Evolutionary conservation across 2,113 vertebrate genomes (phyloP).

Genomic region (Chunga burmeisteri): DNA sequence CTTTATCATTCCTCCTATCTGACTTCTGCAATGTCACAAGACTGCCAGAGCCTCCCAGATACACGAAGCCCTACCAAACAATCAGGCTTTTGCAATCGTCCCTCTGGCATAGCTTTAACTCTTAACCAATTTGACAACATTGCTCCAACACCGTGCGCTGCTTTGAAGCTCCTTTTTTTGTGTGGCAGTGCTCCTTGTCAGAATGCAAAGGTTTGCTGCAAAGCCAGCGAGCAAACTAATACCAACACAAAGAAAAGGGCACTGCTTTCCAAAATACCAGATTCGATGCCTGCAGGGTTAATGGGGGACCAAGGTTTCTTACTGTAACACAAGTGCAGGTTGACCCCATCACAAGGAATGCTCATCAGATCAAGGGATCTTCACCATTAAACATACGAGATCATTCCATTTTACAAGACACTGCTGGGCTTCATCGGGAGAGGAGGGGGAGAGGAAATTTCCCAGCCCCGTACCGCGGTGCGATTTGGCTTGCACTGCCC

Average conservation of each 20-base stretch:
- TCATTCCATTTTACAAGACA: neutral
- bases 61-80: neutral
- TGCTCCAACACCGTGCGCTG: neutral
- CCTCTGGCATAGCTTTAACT: neutral
- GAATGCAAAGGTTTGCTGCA: neutral
- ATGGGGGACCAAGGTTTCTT: neutral
- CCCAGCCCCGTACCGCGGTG: fast-evolving
- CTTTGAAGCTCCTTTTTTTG: neutral
- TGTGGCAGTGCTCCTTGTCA: neutral
- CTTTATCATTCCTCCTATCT: neutral
- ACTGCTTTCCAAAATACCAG: neutral
- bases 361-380: neutral
- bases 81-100: neutral
- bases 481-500: neutral
- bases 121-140: neutral
- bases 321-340: neutral
- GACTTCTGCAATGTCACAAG: neutral
- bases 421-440: neutral
- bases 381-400: neutral
- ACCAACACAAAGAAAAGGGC: neutral
- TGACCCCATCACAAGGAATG: neutral
- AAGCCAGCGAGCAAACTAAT: neutral
- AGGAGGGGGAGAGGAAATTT: constrained; percentile 2
- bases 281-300: neutral
- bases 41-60: neutral